phyloP scores from a whole-genome alignment of 2,113 vertebrate species.

The Sinosuthora webbiana region DNA sequence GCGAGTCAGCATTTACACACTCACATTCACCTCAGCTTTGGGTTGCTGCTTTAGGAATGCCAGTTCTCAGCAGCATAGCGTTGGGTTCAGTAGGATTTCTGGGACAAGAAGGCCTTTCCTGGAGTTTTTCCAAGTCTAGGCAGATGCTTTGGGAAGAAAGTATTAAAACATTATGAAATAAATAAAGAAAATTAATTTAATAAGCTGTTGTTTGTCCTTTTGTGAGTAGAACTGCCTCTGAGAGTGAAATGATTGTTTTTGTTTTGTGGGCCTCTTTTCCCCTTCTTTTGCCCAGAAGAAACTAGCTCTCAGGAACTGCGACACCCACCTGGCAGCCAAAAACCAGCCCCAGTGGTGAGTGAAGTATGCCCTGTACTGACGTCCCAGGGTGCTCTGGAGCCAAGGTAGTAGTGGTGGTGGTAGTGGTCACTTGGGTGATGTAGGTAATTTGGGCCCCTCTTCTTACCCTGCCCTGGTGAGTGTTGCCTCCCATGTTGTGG shows the following conservation, averaged over 20 bases:
- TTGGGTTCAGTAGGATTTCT: neutral
- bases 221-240: neutral
- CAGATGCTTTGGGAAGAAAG: neutral
- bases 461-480: neutral
- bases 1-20: neutral
- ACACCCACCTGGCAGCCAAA: slow-evolving; percentile 65
- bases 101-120: neutral
- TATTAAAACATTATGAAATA: neutral
- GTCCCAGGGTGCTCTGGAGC: slow-evolving; percentile 17
- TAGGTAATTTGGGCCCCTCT: neutral
- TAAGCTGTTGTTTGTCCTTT: neutral
- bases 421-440: neutral
- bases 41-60: neutral
- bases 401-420: slow-evolving; percentile 22
- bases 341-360: slow-evolving; percentile 72
- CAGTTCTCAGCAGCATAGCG: neutral
- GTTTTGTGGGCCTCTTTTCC: slow-evolving; percentile 10
- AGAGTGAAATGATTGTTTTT: neutral
- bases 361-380: neutral
- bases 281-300: slow-evolving; percentile 66
- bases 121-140: neutral
- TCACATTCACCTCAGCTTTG: neutral
- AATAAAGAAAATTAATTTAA: neutral
- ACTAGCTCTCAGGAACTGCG: slow-evolving; percentile 70
- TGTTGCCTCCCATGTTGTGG: neutral